Evolutionary conservation across 2,888 invertebrate genomes (phyloP), one percentile per base, ranked within the genome.

Genomic region (Troglohyphantes excavatus): DNA sequence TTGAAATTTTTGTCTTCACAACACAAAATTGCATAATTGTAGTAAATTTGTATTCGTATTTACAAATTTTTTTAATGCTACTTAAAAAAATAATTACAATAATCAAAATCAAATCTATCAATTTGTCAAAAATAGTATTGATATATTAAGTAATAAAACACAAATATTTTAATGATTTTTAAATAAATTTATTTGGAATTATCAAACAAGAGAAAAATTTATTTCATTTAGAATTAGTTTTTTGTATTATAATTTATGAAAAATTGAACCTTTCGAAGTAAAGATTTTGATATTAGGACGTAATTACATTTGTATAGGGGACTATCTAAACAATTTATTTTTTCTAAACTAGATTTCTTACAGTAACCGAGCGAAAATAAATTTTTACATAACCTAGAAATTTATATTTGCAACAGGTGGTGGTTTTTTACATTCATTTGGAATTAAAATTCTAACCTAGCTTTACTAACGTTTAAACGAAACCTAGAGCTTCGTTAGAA

Each of bases 401-500:
- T 29, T 86, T 75, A 67, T 87, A 87, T 87, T 72, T 81, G 79
- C 73, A 65, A 65, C 78, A 68, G 61, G 53, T 39, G 65, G 17
- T 33, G 17, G 59, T 73, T 63, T 87, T 79, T 72, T 81, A 63
- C 63, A 87, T 87, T 87, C 33, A 73, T 79, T 87, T 87, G 72
- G 26, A 79, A 87, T 65, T 87, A 29, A 73, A 87, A 79, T 72
- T 73, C 72, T 72, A 72, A 79, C 27, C 72, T 79, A 81, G 72
- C 19, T 87, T 81, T 79, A 81, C 63, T 65, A 81, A 87, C 39
- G 27, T 46, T 86, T 70, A 78, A 86, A 86, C 76, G 76, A 78
- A 86, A 78, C 78, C 76, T 86, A 86, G 85, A 86, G 85, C 85
- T 86, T 86, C 39, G 59, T 78, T 86, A 86, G 85, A 26, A 65